A percentile compares a stretch with the other conserved stretches of the same genome.
These are phyloP conservation scores for Cryptotermes secundus DNA, from an alignment of 1,140 invertebrate genomes.

Conservation along the genomic window DNA sequence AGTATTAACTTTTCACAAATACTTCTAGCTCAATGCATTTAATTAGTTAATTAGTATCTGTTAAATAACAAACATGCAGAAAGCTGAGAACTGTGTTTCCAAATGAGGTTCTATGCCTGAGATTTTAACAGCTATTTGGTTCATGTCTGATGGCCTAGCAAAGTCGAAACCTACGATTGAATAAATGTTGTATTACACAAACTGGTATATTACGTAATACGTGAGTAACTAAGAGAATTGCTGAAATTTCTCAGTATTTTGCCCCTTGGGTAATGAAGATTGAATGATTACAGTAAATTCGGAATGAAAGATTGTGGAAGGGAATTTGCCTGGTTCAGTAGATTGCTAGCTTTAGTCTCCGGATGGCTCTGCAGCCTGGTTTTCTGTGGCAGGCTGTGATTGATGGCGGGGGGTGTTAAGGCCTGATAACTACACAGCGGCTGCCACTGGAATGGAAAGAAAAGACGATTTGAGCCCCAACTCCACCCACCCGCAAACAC, in stretches of 20 bases:
- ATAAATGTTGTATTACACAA: too few species aligned
- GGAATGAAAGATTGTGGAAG: conserved; percentile 3
- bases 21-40: too few species aligned
- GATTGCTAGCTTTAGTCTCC: neutral
- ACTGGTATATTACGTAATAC: neutral
- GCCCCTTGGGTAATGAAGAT: neutral
- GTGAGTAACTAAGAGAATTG: neutral
- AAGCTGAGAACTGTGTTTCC: too few species aligned
- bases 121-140: too few species aligned
- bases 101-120: too few species aligned
- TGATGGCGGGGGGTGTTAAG: conserved; percentile 11
- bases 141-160: too few species aligned
- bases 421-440: neutral
- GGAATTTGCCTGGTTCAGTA: neutral
- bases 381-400: conserved; percentile 5
- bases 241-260: neutral
- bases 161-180: too few species aligned
- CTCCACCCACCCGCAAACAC: neutral
- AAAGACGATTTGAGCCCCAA: neutral
- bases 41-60: too few species aligned
- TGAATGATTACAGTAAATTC: neutral
- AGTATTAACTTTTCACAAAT: too few species aligned
- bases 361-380: conserved; percentile 1
- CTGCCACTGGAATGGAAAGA: conserved; percentile 7
- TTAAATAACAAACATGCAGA: too few species aligned